Evolutionary conservation across 1,140 invertebrate species (phyloP), one percentile per base, ranked within the genome.

Genomic region (Drosophila watanabei): DNA sequence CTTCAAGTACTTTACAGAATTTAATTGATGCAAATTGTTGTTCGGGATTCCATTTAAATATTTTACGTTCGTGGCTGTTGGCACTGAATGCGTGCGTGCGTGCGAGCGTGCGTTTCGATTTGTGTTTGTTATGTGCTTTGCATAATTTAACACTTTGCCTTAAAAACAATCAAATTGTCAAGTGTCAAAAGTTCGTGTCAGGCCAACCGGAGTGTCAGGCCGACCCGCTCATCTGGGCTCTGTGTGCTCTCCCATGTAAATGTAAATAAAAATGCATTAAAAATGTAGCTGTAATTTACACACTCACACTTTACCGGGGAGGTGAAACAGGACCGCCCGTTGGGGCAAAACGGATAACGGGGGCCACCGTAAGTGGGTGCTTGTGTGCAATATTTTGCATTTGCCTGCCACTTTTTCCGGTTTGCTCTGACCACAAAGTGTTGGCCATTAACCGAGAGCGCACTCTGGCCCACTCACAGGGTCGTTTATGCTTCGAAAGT

Each of bases 111-210:
- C 52, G 16, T 54, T 51, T 78, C 52, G 70, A 63, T 58, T 60
- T 65, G 63, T 81, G 71, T 64, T 72, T 81, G 60, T 68, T 80
- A 66, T 83, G 58, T 75, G 60, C 61, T 66, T 68, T 87, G 85
- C 85, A 88, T 88, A 88, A 88, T 88, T 88, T 88, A 88, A 84
- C 78, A 84, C 85, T 88, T 61, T 79, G 69, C 85, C 87, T 89
- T 85, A 84, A 88, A 84, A 89, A 88, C 84, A 88, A 88, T 88
- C 84, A 88, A 79, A 82, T 84, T 88, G 84, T 89, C 84, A 88
- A 88, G 81, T 88, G 84, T 89, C 84, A 88, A 89, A 81, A 75
- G 84, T 79, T 85, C 78, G 76, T 80, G 60, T 75, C 59, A 71
- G 63, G 9, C 48, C 66, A 52, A 13, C 43, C 71, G 65, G 49